Evolutionary conservation across 2,113 vertebrate species (phyloP).

Genomic region (Falcunculus frontatus): DNA sequence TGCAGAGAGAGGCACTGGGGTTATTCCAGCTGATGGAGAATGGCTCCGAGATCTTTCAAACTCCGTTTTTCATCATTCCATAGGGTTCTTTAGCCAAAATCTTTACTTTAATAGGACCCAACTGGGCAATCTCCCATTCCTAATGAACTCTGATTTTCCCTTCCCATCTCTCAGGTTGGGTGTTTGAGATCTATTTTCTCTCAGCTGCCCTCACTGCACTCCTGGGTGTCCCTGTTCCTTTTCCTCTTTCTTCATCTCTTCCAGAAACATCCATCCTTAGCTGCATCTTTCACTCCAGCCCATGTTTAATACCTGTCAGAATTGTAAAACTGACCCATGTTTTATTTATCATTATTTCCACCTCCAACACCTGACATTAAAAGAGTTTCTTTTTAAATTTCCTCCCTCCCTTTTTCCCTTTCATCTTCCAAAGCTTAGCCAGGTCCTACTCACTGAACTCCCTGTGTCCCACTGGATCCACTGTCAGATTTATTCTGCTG

Average conservation of each 20-base stretch:
- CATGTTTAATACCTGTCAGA: background rate
- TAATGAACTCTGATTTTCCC: background rate
- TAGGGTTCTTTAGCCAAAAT: rapidly evolving
- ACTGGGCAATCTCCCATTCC: background rate
- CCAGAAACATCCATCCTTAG: background rate
- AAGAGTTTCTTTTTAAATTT: rapidly evolving
- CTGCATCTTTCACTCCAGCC: background rate
- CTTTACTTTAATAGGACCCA: background rate
- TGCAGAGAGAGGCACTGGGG: background rate
- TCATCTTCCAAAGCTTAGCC: background rate
- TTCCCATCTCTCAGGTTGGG: background rate
- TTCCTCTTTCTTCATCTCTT: background rate
- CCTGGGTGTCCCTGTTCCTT: background rate
- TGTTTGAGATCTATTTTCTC: background rate
- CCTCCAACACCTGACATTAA: background rate
- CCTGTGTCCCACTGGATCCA: rapidly evolving
- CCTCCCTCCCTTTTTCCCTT: background rate
- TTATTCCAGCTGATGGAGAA: background rate
- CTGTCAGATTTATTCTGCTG: background rate
- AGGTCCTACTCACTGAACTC: background rate
- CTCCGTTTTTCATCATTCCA: rapidly evolving
- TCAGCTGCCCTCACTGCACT: background rate
- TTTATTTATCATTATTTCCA: background rate
- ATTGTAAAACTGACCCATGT: background rate
- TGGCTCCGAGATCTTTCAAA: rapidly evolving